A percentile compares a stretch with the other conserved stretches of the same genome.
Conservation (phyloP, 2,113 vertebrate species). For the Bungarus multicinctus region DNA sequence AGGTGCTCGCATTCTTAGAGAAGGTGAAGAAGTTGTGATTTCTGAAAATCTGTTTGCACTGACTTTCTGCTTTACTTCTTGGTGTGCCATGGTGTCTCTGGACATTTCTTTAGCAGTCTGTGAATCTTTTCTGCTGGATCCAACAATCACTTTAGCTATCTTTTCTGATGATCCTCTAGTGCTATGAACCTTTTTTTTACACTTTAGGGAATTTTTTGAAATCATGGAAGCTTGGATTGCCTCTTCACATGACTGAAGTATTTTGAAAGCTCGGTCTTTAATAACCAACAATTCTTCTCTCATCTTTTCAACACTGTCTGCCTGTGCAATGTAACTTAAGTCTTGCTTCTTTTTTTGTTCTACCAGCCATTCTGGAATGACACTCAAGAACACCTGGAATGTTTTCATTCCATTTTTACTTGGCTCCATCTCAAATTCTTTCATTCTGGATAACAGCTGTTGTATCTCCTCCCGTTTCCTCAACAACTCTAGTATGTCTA, state of each 20-base stretch:
- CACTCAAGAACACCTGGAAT: slow-evolving; percentile 70
- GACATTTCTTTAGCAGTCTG: slow-evolving; percentile 55
- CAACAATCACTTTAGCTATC: slow-evolving; percentile 68
- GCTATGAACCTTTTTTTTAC: slow-evolving; percentile 54
- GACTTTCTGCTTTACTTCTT: slow-evolving; percentile 59
- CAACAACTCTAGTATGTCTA: slow-evolving; percentile 66
- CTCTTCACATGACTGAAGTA: slow-evolving; percentile 65
- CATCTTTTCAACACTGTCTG: slow-evolving; percentile 64
- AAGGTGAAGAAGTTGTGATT: slow-evolving; percentile 65
- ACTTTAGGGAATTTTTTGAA: slow-evolving; percentile 63
- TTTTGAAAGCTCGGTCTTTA: slow-evolving; percentile 64
- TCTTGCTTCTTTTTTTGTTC: slow-evolving; percentile 68
- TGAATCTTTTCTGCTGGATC: slow-evolving; percentile 64
- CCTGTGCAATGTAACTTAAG: slow-evolving; percentile 55
- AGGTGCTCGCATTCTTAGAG: slow-evolving; percentile 73
- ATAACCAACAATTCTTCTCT: slow-evolving; percentile 70
- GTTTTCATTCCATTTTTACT: slow-evolving; percentile 65
- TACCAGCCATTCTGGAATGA: slow-evolving; percentile 72
- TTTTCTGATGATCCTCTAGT: slow-evolving; percentile 51
- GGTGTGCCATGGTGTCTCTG: slow-evolving; percentile 59
- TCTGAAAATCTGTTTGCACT: slow-evolving; percentile 58
- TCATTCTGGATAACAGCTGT: slow-evolving; percentile 72
- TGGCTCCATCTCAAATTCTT: slow-evolving; percentile 70
- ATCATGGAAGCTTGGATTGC: slow-evolving; percentile 67
- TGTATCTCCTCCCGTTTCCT: slow-evolving; percentile 73